A percentile compares a stretch with the other conserved stretches of the same genome.
Conservation (phyloP, 2,888 invertebrate species). For the Ectropis crepuscularia region DNA sequence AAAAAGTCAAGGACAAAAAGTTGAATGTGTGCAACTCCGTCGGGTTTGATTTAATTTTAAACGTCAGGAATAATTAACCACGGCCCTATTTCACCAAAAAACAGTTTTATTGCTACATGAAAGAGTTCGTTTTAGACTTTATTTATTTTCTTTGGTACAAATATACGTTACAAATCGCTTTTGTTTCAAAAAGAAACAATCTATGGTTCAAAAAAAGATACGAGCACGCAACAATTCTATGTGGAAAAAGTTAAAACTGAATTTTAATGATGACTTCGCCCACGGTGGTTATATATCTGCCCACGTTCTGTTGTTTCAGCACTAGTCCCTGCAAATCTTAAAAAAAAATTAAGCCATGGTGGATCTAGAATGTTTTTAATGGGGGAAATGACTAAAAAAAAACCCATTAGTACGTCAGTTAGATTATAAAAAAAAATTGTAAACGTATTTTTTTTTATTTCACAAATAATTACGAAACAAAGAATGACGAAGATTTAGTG, state of each 20-base stretch:
- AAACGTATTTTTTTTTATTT: no score
- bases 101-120: slow-evolving; percentile 22
- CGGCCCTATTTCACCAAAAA: slow-evolving; percentile 5
- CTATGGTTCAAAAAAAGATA: not conserved
- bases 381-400: no score
- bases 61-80: slow-evolving; percentile 14
- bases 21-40: not conserved
- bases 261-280: no score
- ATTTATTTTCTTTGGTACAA: slow-evolving; percentile 25
- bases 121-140: slow-evolving; percentile 10
- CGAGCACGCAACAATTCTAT: slow-evolving; percentile 1
- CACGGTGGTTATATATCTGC: no score
- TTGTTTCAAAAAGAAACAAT: slow-evolving; percentile 7
- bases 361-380: no score
- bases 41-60: not conserved
- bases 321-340: no score
- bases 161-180: slow-evolving; percentile 9
- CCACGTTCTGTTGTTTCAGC: no score
- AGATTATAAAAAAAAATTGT: no score
- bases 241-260: not conserved
- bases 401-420: no score
- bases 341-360: no score
- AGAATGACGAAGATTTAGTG: no score
- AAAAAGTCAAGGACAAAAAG: not conserved
- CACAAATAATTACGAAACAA: no score